Base-by-base conservation (phyloP, 2,888 invertebrate genomes). In the Drosophila mimica region DNA sequence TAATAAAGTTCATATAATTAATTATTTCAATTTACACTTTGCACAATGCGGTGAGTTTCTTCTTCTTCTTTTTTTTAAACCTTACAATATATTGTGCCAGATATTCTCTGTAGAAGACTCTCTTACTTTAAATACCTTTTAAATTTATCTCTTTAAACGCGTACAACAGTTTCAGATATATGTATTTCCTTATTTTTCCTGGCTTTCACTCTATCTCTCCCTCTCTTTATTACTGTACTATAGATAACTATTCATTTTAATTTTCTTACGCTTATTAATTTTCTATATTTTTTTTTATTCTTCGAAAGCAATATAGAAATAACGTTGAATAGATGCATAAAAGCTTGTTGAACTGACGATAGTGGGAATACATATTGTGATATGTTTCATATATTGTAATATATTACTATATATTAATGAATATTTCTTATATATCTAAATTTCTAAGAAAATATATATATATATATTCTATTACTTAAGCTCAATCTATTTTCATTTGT, bases 1-100 rank as follows among this genome's bases (percentile, higher is more conserved):
- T n/a, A 28, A 51, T 30, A 51, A 30, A 46, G 46, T 46, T 17
- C 15, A 15, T 8, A 46, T 46, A 46, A 46, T 25, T 46, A 46
- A 46, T 46, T 46, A 46, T 46, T 46, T 46, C 46, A 46, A 46
- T 46, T 46, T 46, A 15, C 46, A 8, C 20, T 15, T 46, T 25
- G 2, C 15, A 25, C 25, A 46, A 46, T 46, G 46, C 46, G 15
- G 8, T 17, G 28, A 9, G 9, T 6, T 9, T 25, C 25, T 25
- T 25, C 25, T 25, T 25, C 25, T 25, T 25, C 25, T 25, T 49
- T 9, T 49, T 49, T 49, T 3, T 48, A n/a, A 40, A 9, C 9
- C 17, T 17, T 15, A 17, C 28, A 28, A 11, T 8, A 15, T 15
- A 46, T 25, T 25, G 7, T 20, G 8, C 2, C 46, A 15, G 20